phyloP scores from a whole-genome alignment of 1,140 invertebrate species.

The Berghia stephanieae region DNA sequence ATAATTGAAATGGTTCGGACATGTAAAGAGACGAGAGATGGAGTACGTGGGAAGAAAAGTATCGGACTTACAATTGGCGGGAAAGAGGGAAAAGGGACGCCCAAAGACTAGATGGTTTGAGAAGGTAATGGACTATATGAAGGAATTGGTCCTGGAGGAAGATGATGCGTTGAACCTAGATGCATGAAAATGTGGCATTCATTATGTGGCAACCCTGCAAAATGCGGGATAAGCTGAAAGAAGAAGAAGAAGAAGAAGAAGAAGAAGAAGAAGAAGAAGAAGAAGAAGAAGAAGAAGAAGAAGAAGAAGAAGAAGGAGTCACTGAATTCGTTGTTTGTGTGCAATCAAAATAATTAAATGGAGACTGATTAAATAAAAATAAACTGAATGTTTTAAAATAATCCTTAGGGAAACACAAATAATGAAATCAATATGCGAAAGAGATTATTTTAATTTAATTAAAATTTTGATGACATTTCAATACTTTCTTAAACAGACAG shows the following conservation, averaged over 20 bases:
- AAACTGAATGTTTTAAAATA: no score
- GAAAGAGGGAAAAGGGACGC: constrained; percentile 86
- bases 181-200: not conserved
- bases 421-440: no score
- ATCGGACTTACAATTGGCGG: constrained; percentile 85
- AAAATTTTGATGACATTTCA: no score
- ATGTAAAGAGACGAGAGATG: no score
- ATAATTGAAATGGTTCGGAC: no score
- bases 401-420: no score
- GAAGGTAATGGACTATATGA: constrained; percentile 79
- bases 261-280: constrained; percentile 40
- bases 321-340: no score
- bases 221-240: constrained; percentile 23
- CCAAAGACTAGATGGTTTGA: constrained; percentile 91
- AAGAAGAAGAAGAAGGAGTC: constrained; percentile 37
- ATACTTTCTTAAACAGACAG: no score
- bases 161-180: not conserved
- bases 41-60: constrained; percentile 70
- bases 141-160: not conserved
- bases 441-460: no score
- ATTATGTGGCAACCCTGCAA: not conserved
- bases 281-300: constrained; percentile 39
- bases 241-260: constrained; percentile 45
- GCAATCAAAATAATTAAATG: no score
- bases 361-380: no score